These are phyloP conservation scores for Anguilla marmorata DNA, from an alignment of 2,797 vertebrate species.

Conservation along the genomic window DNA sequence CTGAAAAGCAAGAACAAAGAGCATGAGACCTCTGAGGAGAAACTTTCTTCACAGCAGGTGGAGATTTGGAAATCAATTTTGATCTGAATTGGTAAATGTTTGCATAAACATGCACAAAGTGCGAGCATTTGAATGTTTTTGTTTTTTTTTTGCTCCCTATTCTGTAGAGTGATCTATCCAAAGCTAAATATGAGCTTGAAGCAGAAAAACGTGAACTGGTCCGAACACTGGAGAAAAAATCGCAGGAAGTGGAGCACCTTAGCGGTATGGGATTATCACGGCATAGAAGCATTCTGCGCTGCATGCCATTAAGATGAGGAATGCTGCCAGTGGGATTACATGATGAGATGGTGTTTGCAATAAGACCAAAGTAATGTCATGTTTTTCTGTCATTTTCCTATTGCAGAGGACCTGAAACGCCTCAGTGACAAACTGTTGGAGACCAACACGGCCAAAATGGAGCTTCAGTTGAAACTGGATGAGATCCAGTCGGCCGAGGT, in stretches of 20 bases:
- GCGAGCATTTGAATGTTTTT: not conserved
- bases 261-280: conserved; percentile 71
- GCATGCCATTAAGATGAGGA: not conserved
- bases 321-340: not conserved
- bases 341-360: not conserved
- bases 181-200: conserved; percentile 91
- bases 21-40: conserved; percentile 72
- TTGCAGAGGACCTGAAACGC: conserved; percentile 84
- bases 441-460: conserved; percentile 81
- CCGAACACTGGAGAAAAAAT: conserved; percentile 84
- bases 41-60: conserved; percentile 71
- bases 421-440: conserved; percentile 88
- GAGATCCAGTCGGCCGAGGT: conserved; percentile 87
- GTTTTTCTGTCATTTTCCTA: not conserved
- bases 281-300: not conserved
- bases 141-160: conserved; percentile 21
- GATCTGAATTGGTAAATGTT: not conserved
- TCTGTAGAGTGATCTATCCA: conserved; percentile 74
- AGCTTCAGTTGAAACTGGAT: conserved; percentile 89
- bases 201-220: conserved; percentile 91
- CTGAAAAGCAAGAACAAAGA: conserved; percentile 75
- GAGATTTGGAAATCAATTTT: not conserved
- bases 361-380: not conserved
- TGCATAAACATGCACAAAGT: not conserved
- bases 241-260: conserved; percentile 88